A percentile compares a stretch with the other conserved stretches of the same genome.
phyloP scores from a whole-genome alignment of 2,797 vertebrate genomes.

The Synaphobranchus kaupii region DNA sequence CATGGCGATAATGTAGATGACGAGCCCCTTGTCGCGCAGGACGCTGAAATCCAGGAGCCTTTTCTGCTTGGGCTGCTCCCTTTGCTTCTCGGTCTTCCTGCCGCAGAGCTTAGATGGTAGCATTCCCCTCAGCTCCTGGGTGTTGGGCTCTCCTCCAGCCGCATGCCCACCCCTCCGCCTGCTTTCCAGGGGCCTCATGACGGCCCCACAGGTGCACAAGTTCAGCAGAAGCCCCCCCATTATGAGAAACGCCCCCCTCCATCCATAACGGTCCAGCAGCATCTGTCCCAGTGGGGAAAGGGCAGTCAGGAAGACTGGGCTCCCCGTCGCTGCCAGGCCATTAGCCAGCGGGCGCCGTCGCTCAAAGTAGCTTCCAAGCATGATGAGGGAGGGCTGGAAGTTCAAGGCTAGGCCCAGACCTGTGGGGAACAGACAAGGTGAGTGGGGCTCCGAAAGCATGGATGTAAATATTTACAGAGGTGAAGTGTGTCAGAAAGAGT shows the following conservation, averaged over 20 bases:
- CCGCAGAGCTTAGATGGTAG: constrained; percentile 58
- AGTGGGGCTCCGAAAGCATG: neutral
- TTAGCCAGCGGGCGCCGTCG: constrained; percentile 90
- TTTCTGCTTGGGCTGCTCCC: constrained; percentile 46
- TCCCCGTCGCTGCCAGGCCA: constrained; percentile 91
- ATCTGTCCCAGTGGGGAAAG: constrained; percentile 90
- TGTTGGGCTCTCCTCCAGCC: constrained; percentile 65
- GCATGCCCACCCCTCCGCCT: constrained; percentile 49
- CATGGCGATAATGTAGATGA: constrained; percentile 83
- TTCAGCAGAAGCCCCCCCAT: constrained; percentile 90
- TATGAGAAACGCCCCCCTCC: constrained; percentile 94
- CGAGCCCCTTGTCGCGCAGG: constrained; percentile 84
- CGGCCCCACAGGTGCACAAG: constrained; percentile 89
- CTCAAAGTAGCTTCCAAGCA: constrained; percentile 93
- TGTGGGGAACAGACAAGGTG: constrained; percentile 49
- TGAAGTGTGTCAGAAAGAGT: neutral
- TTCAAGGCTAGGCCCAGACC: constrained; percentile 93
- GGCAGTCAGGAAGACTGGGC: constrained; percentile 89
- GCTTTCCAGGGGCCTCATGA: constrained; percentile 85
- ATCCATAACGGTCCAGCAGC: constrained; percentile 84
- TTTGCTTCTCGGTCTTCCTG: constrained; percentile 41
- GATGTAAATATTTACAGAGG: neutral
- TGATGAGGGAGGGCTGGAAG: constrained; percentile 95
- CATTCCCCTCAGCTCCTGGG: constrained; percentile 68
- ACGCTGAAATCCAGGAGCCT: constrained; percentile 89